Evolutionary conservation across 1,140 invertebrate genomes (phyloP).

Genomic region (Aleiodes sp.): DNA sequence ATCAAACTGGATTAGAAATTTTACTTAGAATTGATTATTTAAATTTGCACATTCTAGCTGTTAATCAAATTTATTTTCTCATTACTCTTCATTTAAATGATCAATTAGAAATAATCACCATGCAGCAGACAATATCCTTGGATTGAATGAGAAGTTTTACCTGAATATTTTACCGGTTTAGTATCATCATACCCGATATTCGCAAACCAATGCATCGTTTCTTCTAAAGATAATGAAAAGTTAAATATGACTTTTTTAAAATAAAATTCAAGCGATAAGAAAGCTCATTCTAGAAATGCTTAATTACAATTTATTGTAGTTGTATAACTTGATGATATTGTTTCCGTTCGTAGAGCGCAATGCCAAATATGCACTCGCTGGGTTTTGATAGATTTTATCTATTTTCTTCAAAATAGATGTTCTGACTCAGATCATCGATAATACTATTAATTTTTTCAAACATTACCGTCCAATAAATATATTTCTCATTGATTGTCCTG

Average conservation of each 20-base stretch:
- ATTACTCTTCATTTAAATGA: background rate
- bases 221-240: conserved; percentile 54
- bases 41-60: background rate
- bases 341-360: background rate
- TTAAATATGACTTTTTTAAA: background rate
- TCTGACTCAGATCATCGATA: no score
- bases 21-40: background rate
- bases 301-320: background rate
- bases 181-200: conserved; percentile 58
- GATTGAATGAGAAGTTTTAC: conserved; percentile 51
- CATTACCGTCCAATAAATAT: no score
- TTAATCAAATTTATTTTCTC: background rate
- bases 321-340: background rate
- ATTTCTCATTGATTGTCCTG: no score
- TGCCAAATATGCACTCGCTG: no score
- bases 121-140: background rate
- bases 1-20: conserved; percentile 8
- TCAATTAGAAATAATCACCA: conserved; percentile 6
- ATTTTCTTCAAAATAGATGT: no score
- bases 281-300: background rate
- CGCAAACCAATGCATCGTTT: conserved; percentile 67
- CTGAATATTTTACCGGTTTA: conserved; percentile 51
- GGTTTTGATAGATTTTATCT: no score
- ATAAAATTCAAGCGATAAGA: background rate
- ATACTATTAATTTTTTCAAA: no score